phyloP scores from a whole-genome alignment of 1,140 invertebrate genomes.

The Lordiphosa stackelbergi region DNA sequence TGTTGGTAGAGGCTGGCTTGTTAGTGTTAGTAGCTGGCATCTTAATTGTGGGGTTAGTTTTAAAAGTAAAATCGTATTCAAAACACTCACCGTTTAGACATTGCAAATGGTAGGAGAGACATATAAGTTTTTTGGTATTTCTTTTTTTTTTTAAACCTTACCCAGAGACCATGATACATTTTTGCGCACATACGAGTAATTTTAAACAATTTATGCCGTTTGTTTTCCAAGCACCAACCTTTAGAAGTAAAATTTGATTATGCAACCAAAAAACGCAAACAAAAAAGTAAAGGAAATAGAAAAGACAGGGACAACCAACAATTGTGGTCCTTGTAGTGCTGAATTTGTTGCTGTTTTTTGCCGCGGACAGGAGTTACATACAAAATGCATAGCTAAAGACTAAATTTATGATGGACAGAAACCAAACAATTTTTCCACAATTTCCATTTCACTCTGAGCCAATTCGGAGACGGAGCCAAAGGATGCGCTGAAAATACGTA shows the following conservation, averaged over 20 bases:
- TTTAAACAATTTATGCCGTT: conserved; percentile 41
- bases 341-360: not conserved
- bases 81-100: conserved; percentile 77
- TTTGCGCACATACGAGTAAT: conserved; percentile 53
- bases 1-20: conserved; percentile 22
- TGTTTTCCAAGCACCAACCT: conserved; percentile 66
- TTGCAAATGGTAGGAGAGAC: conserved; percentile 72
- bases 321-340: conserved; percentile 5
- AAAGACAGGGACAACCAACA: conserved; percentile 19
- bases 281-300: conserved; percentile 14
- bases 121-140: conserved; percentile 48
- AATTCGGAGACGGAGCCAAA: conserved; percentile 17
- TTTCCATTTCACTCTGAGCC: conserved; percentile 12
- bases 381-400: conserved; percentile 52
- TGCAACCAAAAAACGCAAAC: conserved; percentile 30
- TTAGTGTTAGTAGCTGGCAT: conserved; percentile 19
- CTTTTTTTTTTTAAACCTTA: conserved; percentile 48
- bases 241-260: conserved; percentile 38
- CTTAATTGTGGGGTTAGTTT: conserved; percentile 21
- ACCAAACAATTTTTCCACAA: conserved; percentile 24
- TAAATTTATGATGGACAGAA: conserved; percentile 37
- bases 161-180: conserved; percentile 70
- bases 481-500: conserved; percentile 57
- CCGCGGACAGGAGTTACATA: conserved; percentile 51
- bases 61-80: conserved; percentile 63